Evolutionary conservation across 2,888 invertebrate species (phyloP).

Genomic region (Cistogaster globosa): DNA sequence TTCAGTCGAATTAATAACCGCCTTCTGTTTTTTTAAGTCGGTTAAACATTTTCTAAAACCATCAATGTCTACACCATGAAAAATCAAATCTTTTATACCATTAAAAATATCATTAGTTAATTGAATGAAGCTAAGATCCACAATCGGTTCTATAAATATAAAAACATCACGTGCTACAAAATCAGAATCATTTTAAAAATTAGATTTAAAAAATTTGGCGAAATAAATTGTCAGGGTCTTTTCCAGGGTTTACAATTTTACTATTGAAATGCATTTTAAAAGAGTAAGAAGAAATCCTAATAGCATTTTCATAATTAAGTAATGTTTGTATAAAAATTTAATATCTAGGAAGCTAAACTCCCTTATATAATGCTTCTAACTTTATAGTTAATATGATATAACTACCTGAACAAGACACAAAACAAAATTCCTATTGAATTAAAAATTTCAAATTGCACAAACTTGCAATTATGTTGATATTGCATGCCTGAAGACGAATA

Average conservation of each 20-base stretch:
- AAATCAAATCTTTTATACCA: not conserved
- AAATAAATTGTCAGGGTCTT: not conserved
- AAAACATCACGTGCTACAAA: not conserved
- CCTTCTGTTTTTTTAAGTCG: too few species aligned
- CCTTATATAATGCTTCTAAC: slow-evolving; percentile 20
- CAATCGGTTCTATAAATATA: not conserved
- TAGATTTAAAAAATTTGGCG: too few species aligned
- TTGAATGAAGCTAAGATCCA: not conserved
- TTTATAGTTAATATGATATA: not conserved
- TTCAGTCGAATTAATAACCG: too few species aligned
- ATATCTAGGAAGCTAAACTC: slow-evolving; percentile 12
- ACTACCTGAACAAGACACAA: too few species aligned
- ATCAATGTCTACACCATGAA: not conserved
- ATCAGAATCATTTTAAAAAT: too few species aligned
- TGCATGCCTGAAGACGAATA: too few species aligned
- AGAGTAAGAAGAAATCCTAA: not conserved
- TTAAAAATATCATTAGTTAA: not conserved
- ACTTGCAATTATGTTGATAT: too few species aligned
- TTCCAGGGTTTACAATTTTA: not conserved
- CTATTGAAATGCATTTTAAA: not conserved
- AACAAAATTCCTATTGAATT: too few species aligned
- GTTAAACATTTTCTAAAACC: too few species aligned
- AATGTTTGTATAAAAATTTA: slow-evolving; percentile 23
- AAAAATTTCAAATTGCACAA: too few species aligned
- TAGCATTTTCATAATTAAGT: slow-evolving; percentile 6